phyloP scores from a whole-genome alignment of 2,113 vertebrate genomes.

The Garra rufa region DNA sequence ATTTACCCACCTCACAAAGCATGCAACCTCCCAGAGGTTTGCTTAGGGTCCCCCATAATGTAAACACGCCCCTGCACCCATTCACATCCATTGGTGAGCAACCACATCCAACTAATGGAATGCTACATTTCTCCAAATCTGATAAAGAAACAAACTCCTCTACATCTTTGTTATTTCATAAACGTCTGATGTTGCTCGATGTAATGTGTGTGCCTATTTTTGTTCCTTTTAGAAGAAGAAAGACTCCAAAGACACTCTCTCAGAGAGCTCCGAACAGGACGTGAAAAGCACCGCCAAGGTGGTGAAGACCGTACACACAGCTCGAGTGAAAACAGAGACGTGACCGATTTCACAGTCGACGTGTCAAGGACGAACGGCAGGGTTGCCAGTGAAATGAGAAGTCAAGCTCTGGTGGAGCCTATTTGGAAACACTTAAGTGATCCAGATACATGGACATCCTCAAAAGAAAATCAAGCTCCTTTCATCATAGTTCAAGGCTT shows the following conservation, averaged over 20 bases:
- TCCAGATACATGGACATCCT: slow-evolving; percentile 9
- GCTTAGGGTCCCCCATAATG: no score
- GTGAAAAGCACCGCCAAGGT: slow-evolving; percentile 77
- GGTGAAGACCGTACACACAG: slow-evolving; percentile 77
- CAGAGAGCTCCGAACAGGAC: slow-evolving; percentile 74
- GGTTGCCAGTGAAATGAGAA: slow-evolving; percentile 9
- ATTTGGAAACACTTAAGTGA: slow-evolving; percentile 33
- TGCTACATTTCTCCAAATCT: not conserved
- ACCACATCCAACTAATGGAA: no score
- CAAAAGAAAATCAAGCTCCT: not conserved
- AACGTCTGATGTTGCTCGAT: not conserved
- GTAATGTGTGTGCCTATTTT: not conserved
- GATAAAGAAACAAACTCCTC: not conserved
- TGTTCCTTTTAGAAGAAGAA: slow-evolving; percentile 75
- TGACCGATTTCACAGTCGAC: slow-evolving; percentile 63
- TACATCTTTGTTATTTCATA: not conserved
- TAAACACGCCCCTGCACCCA: no score
- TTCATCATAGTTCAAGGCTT: slow-evolving; percentile 4
- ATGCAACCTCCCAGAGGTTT: no score
- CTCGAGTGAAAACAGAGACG: slow-evolving; percentile 79
- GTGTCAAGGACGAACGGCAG: not conserved
- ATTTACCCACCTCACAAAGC: no score
- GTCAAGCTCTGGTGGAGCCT: not conserved
- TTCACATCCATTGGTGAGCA: not conserved
- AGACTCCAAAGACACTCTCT: slow-evolving; percentile 83